A percentile compares a stretch with the other conserved stretches of the same genome.
phyloP scores from a whole-genome alignment of 2,888 invertebrate genomes.

The Philopedon plagiatum region DNA sequence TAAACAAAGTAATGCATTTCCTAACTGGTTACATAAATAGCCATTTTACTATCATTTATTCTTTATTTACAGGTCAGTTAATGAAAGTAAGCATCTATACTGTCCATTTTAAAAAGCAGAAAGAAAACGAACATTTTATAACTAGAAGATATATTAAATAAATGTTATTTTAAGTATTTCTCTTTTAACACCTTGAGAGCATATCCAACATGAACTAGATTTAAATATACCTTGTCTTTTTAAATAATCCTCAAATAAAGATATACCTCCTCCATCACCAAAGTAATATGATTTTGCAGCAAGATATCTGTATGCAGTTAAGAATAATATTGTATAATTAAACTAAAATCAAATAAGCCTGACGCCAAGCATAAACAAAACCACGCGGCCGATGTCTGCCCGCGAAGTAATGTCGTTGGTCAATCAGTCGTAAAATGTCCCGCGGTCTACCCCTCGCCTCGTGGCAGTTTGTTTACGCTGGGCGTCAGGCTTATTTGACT shows the following conservation, averaged over 20 bases:
- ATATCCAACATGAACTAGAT: constrained; percentile 76
- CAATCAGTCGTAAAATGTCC: too few species aligned
- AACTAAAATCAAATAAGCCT: background rate
- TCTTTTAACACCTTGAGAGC: constrained; percentile 75
- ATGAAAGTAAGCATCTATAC: constrained; percentile 12
- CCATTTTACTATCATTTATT: too few species aligned
- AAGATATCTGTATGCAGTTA: constrained; percentile 71
- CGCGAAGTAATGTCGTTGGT: too few species aligned
- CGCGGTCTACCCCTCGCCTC: too few species aligned
- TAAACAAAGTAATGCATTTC: too few species aligned
- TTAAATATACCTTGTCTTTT: constrained; percentile 72
- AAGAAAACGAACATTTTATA: background rate
- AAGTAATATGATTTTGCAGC: constrained; percentile 96
- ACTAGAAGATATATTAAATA: constrained; percentile 17
- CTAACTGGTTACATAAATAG: too few species aligned
- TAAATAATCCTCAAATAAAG: constrained; percentile 81
- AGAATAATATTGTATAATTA: constrained; percentile 33
- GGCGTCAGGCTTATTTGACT: too few species aligned
- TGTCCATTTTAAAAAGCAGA: constrained; percentile 15
- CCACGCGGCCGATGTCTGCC: too few species aligned
- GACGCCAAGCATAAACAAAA: too few species aligned
- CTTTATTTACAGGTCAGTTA: constrained; percentile 10
- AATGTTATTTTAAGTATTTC: constrained; percentile 73
- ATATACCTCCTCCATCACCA: constrained; percentile 92
- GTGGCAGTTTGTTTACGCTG: too few species aligned